Evolutionary conservation across 2,888 invertebrate species (phyloP), one percentile per base, ranked within the genome.

Genomic region (Pomacea canaliculata): DNA sequence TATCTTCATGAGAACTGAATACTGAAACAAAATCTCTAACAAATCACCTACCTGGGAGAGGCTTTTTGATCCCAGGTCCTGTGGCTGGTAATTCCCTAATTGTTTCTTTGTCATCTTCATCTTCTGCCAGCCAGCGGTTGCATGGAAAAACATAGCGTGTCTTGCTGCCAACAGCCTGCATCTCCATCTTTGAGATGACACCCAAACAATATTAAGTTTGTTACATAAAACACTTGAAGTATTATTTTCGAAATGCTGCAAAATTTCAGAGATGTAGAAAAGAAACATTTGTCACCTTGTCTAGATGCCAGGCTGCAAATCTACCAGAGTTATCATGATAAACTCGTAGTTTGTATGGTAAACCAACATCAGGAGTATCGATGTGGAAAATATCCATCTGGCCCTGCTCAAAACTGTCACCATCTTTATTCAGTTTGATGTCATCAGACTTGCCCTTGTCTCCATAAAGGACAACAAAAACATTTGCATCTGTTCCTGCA

Each of bases 401-500:
- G 60, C 90, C 91, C 46, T 83, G 78, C 82, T 91, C 91, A 80
- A 91, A 91, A 71, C 83, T 85, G 79, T 91, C 87, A 12, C 87
- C 87, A 78, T 90, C 89, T 82, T 89, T 89, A 73, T 85, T 83
- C 19, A 91, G 82, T 37, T 74, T 68, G 46, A 90, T 84, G 67
- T 90, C 90, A 70, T 91, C 90, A 12, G 90, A 86, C 80, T 91
- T 91, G 0, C 88, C 87, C 59, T 88, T 88, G 65, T 88, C 88
- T 23, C 91, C 91, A 79, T 91, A 91, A 9, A 89, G 82, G 69
- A 87, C 86, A 16, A 91, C 77, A 76, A 79, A 81, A 1, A 91
- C 91, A 79, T 89, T 89, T 71, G 91, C 89, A 77, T 91, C 89
- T 0, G 91, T 91, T 27, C 91, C 91, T 0, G 91, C 90, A 60